Percentiles rank a stretch among this genome's conserved stretches.
Evolutionary conservation across 2,888 invertebrate species (phyloP).

Genomic region (Drosophila affinis): DNA sequence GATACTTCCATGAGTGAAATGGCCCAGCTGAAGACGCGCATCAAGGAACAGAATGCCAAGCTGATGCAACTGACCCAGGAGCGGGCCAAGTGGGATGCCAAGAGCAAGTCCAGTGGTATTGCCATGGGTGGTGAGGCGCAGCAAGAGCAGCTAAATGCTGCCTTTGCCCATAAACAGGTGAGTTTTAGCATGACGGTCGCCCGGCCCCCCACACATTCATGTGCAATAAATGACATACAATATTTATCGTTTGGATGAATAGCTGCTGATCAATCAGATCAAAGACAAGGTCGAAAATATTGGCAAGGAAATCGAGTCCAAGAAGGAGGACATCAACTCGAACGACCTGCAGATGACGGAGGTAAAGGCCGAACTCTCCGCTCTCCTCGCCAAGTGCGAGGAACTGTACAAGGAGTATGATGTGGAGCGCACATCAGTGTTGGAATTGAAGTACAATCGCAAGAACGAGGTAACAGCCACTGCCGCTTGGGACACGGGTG

Average conservation of each 20-base stretch:
- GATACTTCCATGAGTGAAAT: slow-evolving; percentile 95
- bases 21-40: slow-evolving; percentile 90
- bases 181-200: not conserved
- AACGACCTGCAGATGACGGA: slow-evolving; percentile 91
- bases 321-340: slow-evolving; percentile 91
- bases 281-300: slow-evolving; percentile 90
- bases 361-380: slow-evolving; percentile 87
- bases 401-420: slow-evolving; percentile 88
- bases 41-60: slow-evolving; percentile 93
- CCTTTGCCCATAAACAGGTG: slow-evolving; percentile 87
- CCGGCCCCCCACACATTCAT: not conserved
- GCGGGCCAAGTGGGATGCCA: slow-evolving; percentile 91
- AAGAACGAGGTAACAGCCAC: slow-evolving; percentile 81
- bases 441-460: slow-evolving; percentile 85
- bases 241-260: slow-evolving; percentile 27
- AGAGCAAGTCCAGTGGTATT: slow-evolving; percentile 83
- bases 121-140: slow-evolving; percentile 82
- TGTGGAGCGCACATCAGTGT: slow-evolving; percentile 86
- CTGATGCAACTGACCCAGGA: slow-evolving; percentile 92
- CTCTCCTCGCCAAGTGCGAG: slow-evolving; percentile 88
- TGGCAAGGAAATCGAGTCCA: slow-evolving; percentile 90
- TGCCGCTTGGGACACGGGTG: slow-evolving; percentile 85
- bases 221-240: not conserved
- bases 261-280: slow-evolving; percentile 89
- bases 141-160: slow-evolving; percentile 86